These are phyloP conservation scores for Agelastica alni DNA, from an alignment of 2,888 invertebrate species.

Conservation along the genomic window DNA sequence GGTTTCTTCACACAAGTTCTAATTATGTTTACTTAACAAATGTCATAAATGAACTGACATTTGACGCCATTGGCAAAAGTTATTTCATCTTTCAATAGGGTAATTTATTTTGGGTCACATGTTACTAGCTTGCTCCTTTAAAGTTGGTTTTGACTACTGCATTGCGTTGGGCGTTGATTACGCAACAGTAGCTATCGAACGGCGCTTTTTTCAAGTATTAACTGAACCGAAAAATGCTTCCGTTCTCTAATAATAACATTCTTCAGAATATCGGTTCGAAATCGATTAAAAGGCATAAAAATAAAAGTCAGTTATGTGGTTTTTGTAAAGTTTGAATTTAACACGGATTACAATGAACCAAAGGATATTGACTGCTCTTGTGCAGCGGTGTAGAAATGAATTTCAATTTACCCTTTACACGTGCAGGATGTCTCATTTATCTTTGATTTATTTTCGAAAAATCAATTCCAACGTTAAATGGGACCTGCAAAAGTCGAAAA, in stretches of 20 bases:
- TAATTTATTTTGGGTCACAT: too few relatives aligned
- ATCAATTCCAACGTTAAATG: too few relatives aligned
- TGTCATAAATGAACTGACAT: too few relatives aligned
- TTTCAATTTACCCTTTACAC: neutral
- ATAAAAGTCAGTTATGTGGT: slow-evolving; percentile 35
- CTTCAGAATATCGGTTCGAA: slow-evolving; percentile 36
- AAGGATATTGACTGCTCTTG: slow-evolving; percentile 30
- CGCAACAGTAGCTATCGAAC: slow-evolving; percentile 31
- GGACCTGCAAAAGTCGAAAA: too few relatives aligned
- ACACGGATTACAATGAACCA: slow-evolving; percentile 30
- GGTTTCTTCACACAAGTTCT: too few relatives aligned
- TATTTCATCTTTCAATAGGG: too few relatives aligned
- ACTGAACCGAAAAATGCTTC: slow-evolving; percentile 36
- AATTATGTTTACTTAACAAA: too few relatives aligned
- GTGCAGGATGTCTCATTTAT: neutral
- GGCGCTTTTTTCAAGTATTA: slow-evolving; percentile 29
- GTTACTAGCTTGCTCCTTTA: too few relatives aligned
- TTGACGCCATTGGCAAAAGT: too few relatives aligned
- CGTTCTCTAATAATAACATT: slow-evolving; percentile 37
- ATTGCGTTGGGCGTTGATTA: slow-evolving; percentile 19
- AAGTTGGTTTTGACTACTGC: neutral
- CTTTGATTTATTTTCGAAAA: too few relatives aligned
- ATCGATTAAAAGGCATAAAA: slow-evolving; percentile 37
- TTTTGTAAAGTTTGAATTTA: slow-evolving; percentile 33
- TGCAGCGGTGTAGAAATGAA: slow-evolving; percentile 21